A percentile compares a stretch with the other conserved stretches of the same genome.
Conservation (phyloP, 2,888 invertebrate genomes). For the Calephelis perditalis region DNA sequence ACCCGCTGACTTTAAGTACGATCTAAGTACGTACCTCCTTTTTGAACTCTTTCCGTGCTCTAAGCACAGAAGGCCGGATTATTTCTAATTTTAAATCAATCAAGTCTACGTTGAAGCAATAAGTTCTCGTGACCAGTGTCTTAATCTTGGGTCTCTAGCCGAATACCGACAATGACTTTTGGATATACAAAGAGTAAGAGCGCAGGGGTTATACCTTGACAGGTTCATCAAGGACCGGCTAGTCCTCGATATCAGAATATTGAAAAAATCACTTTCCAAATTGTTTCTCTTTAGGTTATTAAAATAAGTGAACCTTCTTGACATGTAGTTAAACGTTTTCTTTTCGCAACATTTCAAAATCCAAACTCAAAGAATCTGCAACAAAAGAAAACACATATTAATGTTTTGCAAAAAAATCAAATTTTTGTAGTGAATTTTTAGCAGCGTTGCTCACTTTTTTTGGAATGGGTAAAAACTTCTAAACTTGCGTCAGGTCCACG, state of each 20-base stretch:
- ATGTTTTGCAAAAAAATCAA: too few relatives aligned
- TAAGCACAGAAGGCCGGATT: constrained; percentile 44
- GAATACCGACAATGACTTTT: constrained; percentile 72
- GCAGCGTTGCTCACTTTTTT: too few relatives aligned
- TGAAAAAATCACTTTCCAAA: constrained; percentile 64
- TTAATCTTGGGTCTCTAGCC: constrained; percentile 80
- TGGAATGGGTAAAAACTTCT: too few relatives aligned
- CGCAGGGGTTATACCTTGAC: constrained; percentile 70
- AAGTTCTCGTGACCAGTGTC: constrained; percentile 72
- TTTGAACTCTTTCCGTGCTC: constrained; percentile 36
- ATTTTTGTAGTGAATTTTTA: too few relatives aligned
- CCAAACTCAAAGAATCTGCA: constrained; percentile 51
- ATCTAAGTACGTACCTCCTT: constrained; percentile 38
- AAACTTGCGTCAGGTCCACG: too few relatives aligned
- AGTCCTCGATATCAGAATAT: constrained; percentile 71
- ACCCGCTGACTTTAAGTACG: constrained; percentile 47
- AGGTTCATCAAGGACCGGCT: constrained; percentile 76
- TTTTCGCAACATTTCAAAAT: constrained; percentile 61
- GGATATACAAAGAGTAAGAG: constrained; percentile 67
- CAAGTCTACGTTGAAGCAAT: constrained; percentile 57
- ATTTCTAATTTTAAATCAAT: constrained; percentile 43
- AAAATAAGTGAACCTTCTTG: constrained; percentile 54
- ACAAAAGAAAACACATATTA: constrained; percentile 41
- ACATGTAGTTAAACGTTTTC: constrained; percentile 71
- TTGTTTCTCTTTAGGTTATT: constrained; percentile 49